Evolutionary conservation across 1,140 invertebrate genomes (phyloP).

Genomic region (Drosophila bifasciata): DNA sequence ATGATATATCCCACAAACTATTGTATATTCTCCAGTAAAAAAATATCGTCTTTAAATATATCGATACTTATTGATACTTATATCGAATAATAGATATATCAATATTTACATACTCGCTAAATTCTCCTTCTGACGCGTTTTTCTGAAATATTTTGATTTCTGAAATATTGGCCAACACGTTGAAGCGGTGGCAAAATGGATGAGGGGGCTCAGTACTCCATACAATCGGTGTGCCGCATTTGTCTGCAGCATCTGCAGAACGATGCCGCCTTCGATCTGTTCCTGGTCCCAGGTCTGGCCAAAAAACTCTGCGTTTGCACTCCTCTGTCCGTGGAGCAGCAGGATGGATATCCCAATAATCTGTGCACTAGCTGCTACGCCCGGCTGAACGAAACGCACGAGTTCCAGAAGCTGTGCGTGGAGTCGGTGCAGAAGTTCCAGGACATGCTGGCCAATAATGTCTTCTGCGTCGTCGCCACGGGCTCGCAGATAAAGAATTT

Average conservation of each 20-base stretch:
- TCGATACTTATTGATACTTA: too few relatives aligned
- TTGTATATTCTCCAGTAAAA: too few relatives aligned
- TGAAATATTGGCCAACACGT: slow-evolving; percentile 8
- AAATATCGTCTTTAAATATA: too few relatives aligned
- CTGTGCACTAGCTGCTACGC: slow-evolving; percentile 66
- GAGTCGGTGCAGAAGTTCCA: slow-evolving; percentile 75
- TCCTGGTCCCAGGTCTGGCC: slow-evolving; percentile 69
- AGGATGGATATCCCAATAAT: slow-evolving; percentile 73
- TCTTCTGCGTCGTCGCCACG: slow-evolving; percentile 20
- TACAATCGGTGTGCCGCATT: slow-evolving; percentile 77
- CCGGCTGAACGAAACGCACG: slow-evolving; percentile 70
- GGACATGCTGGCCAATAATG: slow-evolving; percentile 65
- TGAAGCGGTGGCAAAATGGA: slow-evolving; percentile 46
- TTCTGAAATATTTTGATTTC: slow-evolving; percentile 14
- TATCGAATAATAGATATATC: too few relatives aligned
- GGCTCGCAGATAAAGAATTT: slow-evolving; percentile 52
- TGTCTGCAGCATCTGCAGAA: slow-evolving; percentile 69
- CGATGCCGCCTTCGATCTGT: slow-evolving; percentile 65
- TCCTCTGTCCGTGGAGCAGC: slow-evolving; percentile 67
- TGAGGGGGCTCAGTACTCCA: slow-evolving; percentile 57
- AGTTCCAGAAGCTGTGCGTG: slow-evolving; percentile 75
- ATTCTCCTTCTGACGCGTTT: slow-evolving; percentile 33
- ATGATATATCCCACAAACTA: too few relatives aligned
- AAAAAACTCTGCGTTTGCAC: slow-evolving; percentile 77
- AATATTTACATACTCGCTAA: too few relatives aligned